A percentile compares a stretch with the other conserved stretches of the same genome.
Conservation (phyloP, 2,797 vertebrate genomes). For the Rallus crepitans region DNA sequence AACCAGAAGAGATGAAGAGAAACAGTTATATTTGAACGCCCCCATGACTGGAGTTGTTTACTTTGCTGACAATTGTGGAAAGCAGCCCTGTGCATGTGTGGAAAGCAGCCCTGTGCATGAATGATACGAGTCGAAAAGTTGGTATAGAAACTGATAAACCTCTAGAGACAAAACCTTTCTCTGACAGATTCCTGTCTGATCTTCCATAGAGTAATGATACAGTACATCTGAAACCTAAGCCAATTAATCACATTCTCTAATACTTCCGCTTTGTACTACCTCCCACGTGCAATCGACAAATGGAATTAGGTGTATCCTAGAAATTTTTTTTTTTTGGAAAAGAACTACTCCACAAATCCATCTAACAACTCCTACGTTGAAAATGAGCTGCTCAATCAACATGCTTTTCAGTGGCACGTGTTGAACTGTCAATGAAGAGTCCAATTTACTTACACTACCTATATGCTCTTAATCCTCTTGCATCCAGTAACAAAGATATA, state of each 20-base stretch:
- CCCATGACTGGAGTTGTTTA: not conserved
- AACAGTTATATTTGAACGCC: not conserved
- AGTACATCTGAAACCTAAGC: not conserved
- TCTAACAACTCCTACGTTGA: not conserved
- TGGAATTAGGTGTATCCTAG: not conserved
- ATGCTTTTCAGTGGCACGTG: not conserved
- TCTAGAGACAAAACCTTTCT: not conserved
- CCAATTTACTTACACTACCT: not conserved
- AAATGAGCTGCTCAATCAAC: not conserved
- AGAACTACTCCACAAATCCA: not conserved
- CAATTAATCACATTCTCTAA: not conserved
- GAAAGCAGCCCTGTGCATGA: not conserved
- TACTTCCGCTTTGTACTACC: not conserved
- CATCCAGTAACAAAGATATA: not conserved
- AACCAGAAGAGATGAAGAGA: not conserved
- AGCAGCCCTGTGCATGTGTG: not conserved
- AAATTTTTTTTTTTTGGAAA: not conserved
- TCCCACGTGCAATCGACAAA: not conserved
- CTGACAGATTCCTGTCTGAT: not conserved
- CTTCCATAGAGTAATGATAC: not conserved
- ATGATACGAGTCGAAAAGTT: rapidly evolving
- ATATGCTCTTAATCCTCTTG: not conserved
- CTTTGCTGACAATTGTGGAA: not conserved
- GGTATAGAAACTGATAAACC: not conserved
- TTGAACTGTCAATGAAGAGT: not conserved